Evolutionary conservation across 1,140 invertebrate species (phyloP), one percentile per base, ranked within the genome.

Genomic region (Drosophila simulans): DNA sequence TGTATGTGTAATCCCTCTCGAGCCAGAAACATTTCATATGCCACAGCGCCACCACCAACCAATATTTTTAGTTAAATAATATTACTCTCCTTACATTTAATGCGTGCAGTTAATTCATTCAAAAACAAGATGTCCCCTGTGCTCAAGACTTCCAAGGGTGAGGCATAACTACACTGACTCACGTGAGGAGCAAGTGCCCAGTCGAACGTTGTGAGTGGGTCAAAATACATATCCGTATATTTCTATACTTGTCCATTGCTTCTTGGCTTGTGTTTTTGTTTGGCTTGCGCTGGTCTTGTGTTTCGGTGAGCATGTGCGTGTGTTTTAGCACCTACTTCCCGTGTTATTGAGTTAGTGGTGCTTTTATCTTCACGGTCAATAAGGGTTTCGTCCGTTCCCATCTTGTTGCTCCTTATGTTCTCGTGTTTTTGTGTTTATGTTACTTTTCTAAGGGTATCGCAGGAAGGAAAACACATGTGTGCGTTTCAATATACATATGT

Each of bases 291-390:
- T 42, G n/a, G 40, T 15, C 40, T 42, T 77, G 31, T 48, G 48
- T 51, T 12, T 43, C 0, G 3, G 53, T 45, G 48, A 27, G 15
- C 20, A 53, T 51, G 55, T 68, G 72, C 59, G 69, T 74, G 57
- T 69, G 51, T 79, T 88, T 86, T 86, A 81, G 62, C 82, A 88
- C 83, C 83, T 88, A 89, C 71, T 82, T 62, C 59, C 75, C 45
- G 45, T 69, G 56, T 35, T 17, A 34, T 46, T 56, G 34, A 39
- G 70, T 72, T 75, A 88, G 64, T 74, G 74, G 46, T 63, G 73
- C 52, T 81, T 81, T 83, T 81, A 88, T 86, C 83, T 88, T 82
- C 79, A 82, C 66, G 83, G 83, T 82, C 83, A 88, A 88, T 81
- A 88, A 82, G 64, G 57, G 74, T 75, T 85, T 71, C 10, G 56